Evolutionary conservation across 2,797 vertebrate genomes (phyloP).

Genomic region (Petrocephalus sullivani): DNA sequence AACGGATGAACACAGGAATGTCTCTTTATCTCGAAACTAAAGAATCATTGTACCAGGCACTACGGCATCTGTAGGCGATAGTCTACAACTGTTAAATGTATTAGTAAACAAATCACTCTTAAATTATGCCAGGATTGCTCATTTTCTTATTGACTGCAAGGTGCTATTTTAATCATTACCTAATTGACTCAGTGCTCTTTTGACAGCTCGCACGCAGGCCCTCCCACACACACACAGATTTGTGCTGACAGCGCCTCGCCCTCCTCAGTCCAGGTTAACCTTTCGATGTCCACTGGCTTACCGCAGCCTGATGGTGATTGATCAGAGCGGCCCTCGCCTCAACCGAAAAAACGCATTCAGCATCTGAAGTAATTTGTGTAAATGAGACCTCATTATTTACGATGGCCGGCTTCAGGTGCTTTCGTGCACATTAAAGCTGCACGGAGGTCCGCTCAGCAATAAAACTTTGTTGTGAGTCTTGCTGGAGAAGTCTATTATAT

Average conservation of each 20-base stretch:
- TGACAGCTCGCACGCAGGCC: slow-evolving; percentile 69
- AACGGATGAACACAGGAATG: background rate
- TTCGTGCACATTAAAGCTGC: slow-evolving; percentile 61
- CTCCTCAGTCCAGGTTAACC: slow-evolving; percentile 84
- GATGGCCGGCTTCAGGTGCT: slow-evolving; percentile 72
- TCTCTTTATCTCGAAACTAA: slow-evolving; percentile 11
- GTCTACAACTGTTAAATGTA: slow-evolving; percentile 63
- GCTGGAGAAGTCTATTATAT: background rate
- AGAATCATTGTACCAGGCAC: slow-evolving; percentile 47
- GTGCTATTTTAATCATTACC: slow-evolving; percentile 90
- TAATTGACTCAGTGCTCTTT: slow-evolving; percentile 96
- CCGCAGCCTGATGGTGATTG: slow-evolving; percentile 81
- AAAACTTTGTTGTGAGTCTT: slow-evolving; percentile 56
- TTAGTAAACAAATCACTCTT: slow-evolving; percentile 84
- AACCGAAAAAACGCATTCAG: slow-evolving; percentile 90
- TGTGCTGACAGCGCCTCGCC: slow-evolving; percentile 89
- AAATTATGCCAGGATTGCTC: slow-evolving; percentile 82
- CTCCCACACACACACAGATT: slow-evolving; percentile 62
- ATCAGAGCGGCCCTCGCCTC: slow-evolving; percentile 84
- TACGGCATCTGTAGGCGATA: slow-evolving; percentile 59
- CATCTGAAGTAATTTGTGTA: slow-evolving; percentile 88
- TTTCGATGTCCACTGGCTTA: slow-evolving; percentile 83
- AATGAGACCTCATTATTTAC: slow-evolving; percentile 94
- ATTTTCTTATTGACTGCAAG: slow-evolving; percentile 82
- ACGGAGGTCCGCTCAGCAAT: slow-evolving; percentile 61